Base-by-base conservation (phyloP, 2,113 vertebrate genomes). In the Hypocryptadius cinnamomeus region DNA sequence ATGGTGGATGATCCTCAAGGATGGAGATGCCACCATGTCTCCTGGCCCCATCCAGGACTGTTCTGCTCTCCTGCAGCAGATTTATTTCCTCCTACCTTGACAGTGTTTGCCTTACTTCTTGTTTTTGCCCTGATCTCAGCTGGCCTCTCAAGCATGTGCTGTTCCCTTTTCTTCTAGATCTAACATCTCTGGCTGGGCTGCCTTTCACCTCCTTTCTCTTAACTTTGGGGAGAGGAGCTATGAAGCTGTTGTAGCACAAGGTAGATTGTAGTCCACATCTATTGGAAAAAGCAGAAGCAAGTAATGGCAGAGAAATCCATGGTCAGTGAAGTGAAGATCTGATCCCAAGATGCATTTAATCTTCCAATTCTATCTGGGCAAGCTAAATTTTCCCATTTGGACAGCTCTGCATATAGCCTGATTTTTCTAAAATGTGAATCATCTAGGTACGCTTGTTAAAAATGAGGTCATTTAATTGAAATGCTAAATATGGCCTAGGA, bases 391-490 rank as follows among this genome's bases (percentile, higher is more conserved):
- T 87, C 39, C 66, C 76, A 66, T 85, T 93, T 89, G 80, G 54
- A 59, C 39, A 87, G 54, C 33, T 82, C 73, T 88, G 53, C n/a
- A 42, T n/a, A 53, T 28, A 89, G 86, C 57, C 37, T 79, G 63
- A 31, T 92, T 96, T 92, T 93, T 79, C 73, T 87, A 83, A 82
- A 79, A 91, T 2, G 39, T 96, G 85, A 95, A 82, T 93, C 94
- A 96, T 76, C 87, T 79, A 96, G 81, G 89, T 87, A 87, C 0
- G 15, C 93, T 91, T 8, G 18, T 87, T 94, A 89, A 91, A 96
- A 96, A 94, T 63, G 51, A 96, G 68, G 87, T 94, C 87, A 94
- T 82, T 90, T 88, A 87, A 95, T 74, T 94, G 82, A 94, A 93
- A 91, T 91, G 89, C 79, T 95, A 89, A 90, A 92, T 85, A 78